Conservation (phyloP, 2,113 vertebrate genomes). For the Aleadryas rufinucha region DNA sequence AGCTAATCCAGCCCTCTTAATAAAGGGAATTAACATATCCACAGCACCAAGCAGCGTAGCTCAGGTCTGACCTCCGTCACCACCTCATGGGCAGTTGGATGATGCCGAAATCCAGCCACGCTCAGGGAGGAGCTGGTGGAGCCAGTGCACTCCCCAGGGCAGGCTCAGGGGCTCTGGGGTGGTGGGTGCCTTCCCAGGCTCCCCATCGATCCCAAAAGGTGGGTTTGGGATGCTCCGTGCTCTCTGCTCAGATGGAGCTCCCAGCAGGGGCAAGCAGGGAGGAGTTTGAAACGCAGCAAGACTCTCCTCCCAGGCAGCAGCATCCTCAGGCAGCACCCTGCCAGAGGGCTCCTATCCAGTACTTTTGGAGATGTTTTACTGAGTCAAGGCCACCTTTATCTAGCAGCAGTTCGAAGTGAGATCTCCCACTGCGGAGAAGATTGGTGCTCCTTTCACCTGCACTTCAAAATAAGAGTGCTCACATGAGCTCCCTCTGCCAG, state of each 20-base stretch:
- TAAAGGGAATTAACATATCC: background rate
- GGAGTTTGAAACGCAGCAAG: background rate
- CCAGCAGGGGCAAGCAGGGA: background rate
- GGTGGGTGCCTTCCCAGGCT: background rate
- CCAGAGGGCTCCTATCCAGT: background rate
- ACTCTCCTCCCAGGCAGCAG: background rate
- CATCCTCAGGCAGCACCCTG: background rate
- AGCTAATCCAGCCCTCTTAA: background rate
- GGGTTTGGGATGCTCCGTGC: background rate
- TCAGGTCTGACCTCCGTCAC: background rate
- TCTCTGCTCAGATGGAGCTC: background rate
- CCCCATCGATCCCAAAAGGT: too few relatives aligned
- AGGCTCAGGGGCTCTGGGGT: background rate
- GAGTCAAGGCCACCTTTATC: background rate
- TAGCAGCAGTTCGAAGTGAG: background rate
- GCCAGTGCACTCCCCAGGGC: fast-evolving
- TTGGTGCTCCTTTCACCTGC: background rate
- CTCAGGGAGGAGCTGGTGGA: background rate
- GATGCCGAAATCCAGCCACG: background rate
- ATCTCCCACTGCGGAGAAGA: background rate
- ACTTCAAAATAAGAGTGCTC: background rate
- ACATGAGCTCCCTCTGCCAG: background rate
- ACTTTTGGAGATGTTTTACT: background rate
- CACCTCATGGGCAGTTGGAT: fast-evolving
- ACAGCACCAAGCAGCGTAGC: fast-evolving